Conservation (phyloP, 2,113 vertebrate species). For the Picathartes gymnocephalus region DNA sequence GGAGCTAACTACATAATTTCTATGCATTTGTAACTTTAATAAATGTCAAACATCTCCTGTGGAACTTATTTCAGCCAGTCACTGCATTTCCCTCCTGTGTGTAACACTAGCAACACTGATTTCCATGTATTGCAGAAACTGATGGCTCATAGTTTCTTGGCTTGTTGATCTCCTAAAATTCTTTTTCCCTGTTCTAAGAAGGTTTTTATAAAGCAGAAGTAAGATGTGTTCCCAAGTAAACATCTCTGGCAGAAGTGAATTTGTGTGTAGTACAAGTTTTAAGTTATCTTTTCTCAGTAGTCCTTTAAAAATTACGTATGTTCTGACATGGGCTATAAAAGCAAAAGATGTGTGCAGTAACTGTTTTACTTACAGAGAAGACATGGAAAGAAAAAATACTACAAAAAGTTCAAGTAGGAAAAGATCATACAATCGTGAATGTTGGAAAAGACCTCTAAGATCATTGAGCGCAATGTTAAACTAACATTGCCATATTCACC, state of each 20-base stretch:
- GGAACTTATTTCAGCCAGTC: constrained; percentile 15
- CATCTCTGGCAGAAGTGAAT: not conserved
- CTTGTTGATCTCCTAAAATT: not conserved
- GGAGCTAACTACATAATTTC: not conserved
- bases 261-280: not conserved
- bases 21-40: not conserved
- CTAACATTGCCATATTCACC: not conserved
- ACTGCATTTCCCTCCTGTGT: not conserved
- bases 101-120: not conserved
- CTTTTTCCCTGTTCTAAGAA: not conserved
- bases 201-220: not conserved
- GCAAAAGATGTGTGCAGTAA: not conserved
- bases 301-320: not conserved
- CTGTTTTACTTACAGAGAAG: not conserved
- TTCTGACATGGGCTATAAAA: not conserved
- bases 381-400: not conserved
- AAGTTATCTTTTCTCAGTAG: not conserved
- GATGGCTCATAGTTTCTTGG: not conserved
- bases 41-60: not conserved
- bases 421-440: not conserved
- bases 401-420: not conserved
- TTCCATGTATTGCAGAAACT: not conserved
- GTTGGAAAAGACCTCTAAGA: not conserved
- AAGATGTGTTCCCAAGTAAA: not conserved
- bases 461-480: not conserved